Percentiles rank a stretch among this genome's conserved stretches.
Evolutionary conservation across 2,113 vertebrate species (phyloP).

Genomic region (Strix uralensis): DNA sequence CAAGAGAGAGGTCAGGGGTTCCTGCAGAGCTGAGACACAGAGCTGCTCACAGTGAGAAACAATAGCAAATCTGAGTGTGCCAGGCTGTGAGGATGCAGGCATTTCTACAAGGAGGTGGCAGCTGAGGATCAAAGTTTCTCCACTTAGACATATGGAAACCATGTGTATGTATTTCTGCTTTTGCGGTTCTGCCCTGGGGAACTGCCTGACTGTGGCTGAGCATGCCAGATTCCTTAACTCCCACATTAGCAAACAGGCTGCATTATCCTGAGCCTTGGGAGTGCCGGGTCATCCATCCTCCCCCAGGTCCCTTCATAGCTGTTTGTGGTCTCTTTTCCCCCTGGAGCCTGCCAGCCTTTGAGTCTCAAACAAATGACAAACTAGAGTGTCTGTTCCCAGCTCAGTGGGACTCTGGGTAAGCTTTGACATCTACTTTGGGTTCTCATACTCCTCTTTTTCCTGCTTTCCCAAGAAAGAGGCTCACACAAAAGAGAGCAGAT

Average conservation of each 20-base stretch:
- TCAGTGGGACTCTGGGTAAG: not conserved
- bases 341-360: not conserved
- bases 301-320: not conserved
- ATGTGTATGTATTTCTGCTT: not conserved
- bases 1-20: not conserved
- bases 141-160: not conserved
- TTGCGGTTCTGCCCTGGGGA: not conserved
- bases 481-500: not conserved
- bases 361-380: not conserved
- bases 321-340: not conserved
- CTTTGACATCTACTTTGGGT: not conserved
- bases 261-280: not conserved
- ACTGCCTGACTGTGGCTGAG: rapidly evolving
- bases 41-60: not conserved
- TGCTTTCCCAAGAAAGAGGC: not conserved
- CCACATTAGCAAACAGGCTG: not conserved
- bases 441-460: not conserved
- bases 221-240: not conserved
- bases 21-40: not conserved
- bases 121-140: not conserved
- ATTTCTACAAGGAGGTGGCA: not conserved
- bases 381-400: not conserved
- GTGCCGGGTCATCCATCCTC: rapidly evolving
- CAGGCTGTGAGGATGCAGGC: rapidly evolving
- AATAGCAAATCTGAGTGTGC: not conserved